These are phyloP conservation scores for Xylota sylvarum DNA, from an alignment of 2,888 invertebrate genomes.

Conservation along the genomic window DNA sequence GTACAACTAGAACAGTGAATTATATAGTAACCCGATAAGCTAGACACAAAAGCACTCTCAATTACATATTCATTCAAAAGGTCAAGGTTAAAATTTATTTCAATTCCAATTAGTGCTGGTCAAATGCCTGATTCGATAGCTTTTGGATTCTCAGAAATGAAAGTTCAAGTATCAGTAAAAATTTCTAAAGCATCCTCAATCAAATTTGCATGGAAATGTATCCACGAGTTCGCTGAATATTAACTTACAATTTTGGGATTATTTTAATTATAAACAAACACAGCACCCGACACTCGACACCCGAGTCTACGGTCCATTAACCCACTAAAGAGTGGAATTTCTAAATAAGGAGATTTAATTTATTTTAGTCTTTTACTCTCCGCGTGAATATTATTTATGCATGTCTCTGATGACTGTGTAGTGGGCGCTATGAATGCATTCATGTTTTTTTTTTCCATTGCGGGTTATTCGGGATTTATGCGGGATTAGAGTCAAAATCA, in stretches of 20 bases:
- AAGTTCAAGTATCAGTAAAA: too few species aligned
- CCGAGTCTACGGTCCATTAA: not conserved
- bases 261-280: not conserved
- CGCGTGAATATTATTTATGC: not conserved
- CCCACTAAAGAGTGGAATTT: not conserved
- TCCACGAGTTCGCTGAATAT: constrained; percentile 10
- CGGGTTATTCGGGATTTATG: not conserved
- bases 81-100: not conserved
- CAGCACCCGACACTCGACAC: not conserved
- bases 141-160: not conserved
- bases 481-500: constrained; percentile 1
- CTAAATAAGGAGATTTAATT: constrained; percentile 17
- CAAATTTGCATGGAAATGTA: constrained; percentile 23
- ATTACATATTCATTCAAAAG: too few species aligned
- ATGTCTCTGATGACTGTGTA: not conserved
- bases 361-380: not conserved
- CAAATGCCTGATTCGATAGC: not conserved
- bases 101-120: not conserved
- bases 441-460: not conserved
- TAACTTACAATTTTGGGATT: constrained; percentile 23
- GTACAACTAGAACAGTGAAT: too few species aligned
- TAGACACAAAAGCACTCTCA: too few species aligned
- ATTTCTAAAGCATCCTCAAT: too few species aligned
- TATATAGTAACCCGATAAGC: too few species aligned
- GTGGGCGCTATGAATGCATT: constrained; percentile 4